Base-by-base conservation (phyloP, 2,888 invertebrate species). In the Metopia argyrocephala region DNA sequence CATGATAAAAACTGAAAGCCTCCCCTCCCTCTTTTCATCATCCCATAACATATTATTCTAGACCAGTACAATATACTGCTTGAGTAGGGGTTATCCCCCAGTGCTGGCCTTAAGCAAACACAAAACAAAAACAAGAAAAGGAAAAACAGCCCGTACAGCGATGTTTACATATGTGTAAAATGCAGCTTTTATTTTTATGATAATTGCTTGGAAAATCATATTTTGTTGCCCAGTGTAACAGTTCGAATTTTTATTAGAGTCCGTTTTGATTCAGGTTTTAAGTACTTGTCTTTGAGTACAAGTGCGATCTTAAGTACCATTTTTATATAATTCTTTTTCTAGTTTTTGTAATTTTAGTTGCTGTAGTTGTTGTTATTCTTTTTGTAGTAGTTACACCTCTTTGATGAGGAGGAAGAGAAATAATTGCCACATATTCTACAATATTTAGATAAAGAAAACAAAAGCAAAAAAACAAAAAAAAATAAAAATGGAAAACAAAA, bases 381-480 rank as follows among this genome's bases (percentile, higher is more conserved):
- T 9, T 62, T 54, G 23, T 61, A 52, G 20, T 70, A 68, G 81
- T 78, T 81, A 81, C 81, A 78, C 81, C 81, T 78, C 62, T 68
- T 75, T 71, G 81, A 78, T 70, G 70, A 78, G 78, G 59, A 78
- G 66, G 54, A 66, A 78, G 61, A 78, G 65, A 81, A 81, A 81
- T 81, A 81, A 81, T 81, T 78, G 81, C 81, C 69, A 75, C 74
- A 66, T 70, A 81, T 61, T 71, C 27, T 50, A 38, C 71, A 65
- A 76, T 45, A 75, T 61, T 52, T n/a, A n/a, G n/a, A n/a, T n/a
- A n/a, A n/a, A n/a, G n/a, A n/a, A n/a, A n/a, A n/a, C n/a, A n/a
- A n/a, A n/a, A n/a, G n/a, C 28, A 74, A 61, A 65, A 46, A 23
- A 28, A 54, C 20, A 50, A 31, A 48, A 28, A 50, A 65, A 65